Percentiles rank a stretch among this genome's conserved stretches.
Conservation (phyloP, 1,140 invertebrate species). For the Plutomurus gul region DNA sequence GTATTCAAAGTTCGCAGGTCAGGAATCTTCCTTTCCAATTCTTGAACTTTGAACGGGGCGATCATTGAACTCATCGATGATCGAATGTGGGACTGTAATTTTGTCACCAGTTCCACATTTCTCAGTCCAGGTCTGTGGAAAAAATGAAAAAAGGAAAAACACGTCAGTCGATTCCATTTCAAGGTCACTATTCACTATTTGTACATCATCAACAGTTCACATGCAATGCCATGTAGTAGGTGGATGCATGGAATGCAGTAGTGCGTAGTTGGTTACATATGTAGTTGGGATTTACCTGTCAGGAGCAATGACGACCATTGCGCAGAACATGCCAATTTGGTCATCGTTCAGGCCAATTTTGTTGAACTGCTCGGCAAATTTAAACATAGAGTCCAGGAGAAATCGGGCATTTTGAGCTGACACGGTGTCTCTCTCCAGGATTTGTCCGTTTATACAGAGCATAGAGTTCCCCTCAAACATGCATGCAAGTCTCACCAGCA, state of each 20-base stretch:
- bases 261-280: no score
- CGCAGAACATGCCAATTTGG: constrained; percentile 92
- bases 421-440: constrained; percentile 85
- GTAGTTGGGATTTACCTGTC: constrained; percentile 62
- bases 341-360: constrained; percentile 85
- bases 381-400: constrained; percentile 95
- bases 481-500: constrained; percentile 88
- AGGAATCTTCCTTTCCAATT: constrained; percentile 90
- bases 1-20: constrained; percentile 94
- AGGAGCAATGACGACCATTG: constrained; percentile 90
- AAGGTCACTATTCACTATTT: not conserved
- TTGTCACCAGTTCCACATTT: constrained; percentile 87
- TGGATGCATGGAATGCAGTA: no score
- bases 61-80: constrained; percentile 59
- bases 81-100: constrained; percentile 56
- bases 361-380: constrained; percentile 93
- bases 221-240: no score
- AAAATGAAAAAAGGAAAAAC: constrained; percentile 29
- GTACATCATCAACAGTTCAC: not conserved
- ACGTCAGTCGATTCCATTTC: not conserved
- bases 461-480: constrained; percentile 89
- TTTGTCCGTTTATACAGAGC: constrained; percentile 89
- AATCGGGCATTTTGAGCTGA: constrained; percentile 80
- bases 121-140: constrained; percentile 80
- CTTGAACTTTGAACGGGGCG: constrained; percentile 77